A percentile compares a stretch with the other conserved stretches of the same genome.
Evolutionary conservation across 2,888 invertebrate species (phyloP).

Genomic region (Drosophila helvetica): DNA sequence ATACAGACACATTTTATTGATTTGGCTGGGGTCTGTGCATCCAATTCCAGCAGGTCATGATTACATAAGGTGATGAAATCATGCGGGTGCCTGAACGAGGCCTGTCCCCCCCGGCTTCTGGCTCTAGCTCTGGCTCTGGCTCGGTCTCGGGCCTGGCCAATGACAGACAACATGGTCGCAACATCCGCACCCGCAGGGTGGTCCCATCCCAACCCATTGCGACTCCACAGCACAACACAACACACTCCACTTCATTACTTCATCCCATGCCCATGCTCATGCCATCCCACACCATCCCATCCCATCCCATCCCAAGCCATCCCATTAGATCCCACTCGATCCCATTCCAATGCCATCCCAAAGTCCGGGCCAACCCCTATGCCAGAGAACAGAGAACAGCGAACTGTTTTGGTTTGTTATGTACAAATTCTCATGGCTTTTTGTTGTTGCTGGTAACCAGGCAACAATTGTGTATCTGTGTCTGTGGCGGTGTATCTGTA

Average conservation of each 20-base stretch:
- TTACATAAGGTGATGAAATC: conserved; percentile 72
- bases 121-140: no score
- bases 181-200: conserved; percentile 26
- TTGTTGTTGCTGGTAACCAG: conserved; percentile 66
- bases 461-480: conserved; percentile 73
- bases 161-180: conserved; percentile 56
- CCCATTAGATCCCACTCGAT: conserved; percentile 3
- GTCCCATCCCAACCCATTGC: conserved; percentile 6
- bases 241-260: background rate
- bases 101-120: background rate
- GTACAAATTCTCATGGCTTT: conserved; percentile 68
- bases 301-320: background rate
- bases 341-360: conserved; percentile 14
- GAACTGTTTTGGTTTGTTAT: conserved; percentile 78
- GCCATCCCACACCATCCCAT: background rate
- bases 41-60: conserved; percentile 33
- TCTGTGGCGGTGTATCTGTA: conserved; percentile 43
- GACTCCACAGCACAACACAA: conserved; percentile 2
- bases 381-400: background rate
- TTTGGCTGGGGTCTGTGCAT: conserved; percentile 34
- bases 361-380: conserved; percentile 36
- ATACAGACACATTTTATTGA: conserved; percentile 32
- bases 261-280: conserved; percentile 19
- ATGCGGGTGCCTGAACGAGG: conserved; percentile 59
- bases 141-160: conserved; percentile 42